phyloP scores from a whole-genome alignment of 2,797 vertebrate species.

The Dryobates pubescens region DNA sequence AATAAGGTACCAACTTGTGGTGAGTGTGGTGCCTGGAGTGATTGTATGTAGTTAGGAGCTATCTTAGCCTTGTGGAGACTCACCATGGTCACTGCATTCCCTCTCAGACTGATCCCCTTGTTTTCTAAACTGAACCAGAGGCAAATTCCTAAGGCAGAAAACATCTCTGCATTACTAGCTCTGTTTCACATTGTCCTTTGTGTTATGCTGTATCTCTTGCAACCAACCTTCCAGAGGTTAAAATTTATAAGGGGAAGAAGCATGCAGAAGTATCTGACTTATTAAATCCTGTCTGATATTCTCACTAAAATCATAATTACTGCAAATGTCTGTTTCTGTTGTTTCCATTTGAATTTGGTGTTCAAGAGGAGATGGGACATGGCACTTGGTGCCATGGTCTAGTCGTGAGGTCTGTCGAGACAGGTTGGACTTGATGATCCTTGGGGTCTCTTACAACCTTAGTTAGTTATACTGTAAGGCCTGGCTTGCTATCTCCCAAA shows the following conservation, averaged over 20 bases:
- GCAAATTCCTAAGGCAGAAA: not conserved
- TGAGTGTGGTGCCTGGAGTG: not conserved
- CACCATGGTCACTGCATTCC: accelerated
- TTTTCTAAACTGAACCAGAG: not conserved
- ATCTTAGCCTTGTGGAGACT: not conserved
- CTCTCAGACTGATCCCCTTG: not conserved
- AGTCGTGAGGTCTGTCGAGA: too few relatives aligned
- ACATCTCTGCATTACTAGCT: not conserved
- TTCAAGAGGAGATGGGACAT: too few relatives aligned
- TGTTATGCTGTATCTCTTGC: accelerated
- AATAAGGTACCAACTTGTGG: not conserved
- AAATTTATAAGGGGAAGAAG: not conserved
- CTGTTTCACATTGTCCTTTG: not conserved
- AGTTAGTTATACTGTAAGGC: too few relatives aligned
- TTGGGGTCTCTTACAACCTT: too few relatives aligned
- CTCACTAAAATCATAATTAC: not conserved
- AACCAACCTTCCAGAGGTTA: not conserved
- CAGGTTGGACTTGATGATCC: too few relatives aligned
- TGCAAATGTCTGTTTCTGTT: not conserved
- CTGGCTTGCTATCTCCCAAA: not conserved
- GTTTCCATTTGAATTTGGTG: not conserved
- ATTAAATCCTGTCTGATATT: not conserved
- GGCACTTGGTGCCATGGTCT: too few relatives aligned
- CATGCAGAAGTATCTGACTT: not conserved
- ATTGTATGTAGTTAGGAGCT: not conserved